A percentile compares a stretch with the other conserved stretches of the same genome.
Conservation (phyloP, 1,140 invertebrate genomes). For the Microvelia longipes region DNA sequence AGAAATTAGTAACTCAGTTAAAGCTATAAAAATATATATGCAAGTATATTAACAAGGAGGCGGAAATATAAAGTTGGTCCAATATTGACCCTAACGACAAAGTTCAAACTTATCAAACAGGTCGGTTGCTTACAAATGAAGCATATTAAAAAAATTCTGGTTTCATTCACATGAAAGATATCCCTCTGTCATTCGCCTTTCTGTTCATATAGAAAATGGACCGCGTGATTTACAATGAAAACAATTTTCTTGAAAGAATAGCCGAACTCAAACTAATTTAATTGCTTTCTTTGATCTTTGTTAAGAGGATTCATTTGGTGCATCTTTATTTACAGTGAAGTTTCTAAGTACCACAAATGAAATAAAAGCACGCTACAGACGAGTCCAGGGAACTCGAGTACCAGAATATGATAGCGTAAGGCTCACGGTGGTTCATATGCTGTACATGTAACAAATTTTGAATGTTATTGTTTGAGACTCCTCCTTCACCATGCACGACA, state of each 20-base stretch:
- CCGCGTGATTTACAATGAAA: no score
- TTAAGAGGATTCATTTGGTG: conserved; percentile 2
- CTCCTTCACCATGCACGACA: background rate
- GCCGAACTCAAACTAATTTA: conserved; percentile 9
- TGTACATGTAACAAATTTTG: background rate
- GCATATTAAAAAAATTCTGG: conserved; percentile 29
- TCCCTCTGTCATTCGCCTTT: conserved; percentile 26
- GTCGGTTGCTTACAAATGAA: conserved; percentile 26
- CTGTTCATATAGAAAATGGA: conserved; percentile 26
- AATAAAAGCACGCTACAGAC: background rate
- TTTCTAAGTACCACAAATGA: background rate
- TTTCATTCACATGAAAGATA: conserved; percentile 27
- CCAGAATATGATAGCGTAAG: conserved; percentile 8
- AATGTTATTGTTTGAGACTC: background rate
- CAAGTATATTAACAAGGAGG: conserved; percentile 33
- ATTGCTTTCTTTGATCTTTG: conserved; percentile 11
- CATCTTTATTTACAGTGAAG: background rate
- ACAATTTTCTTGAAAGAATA: conserved; percentile 13
- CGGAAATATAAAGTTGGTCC: conserved; percentile 7
- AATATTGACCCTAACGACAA: conserved; percentile 24
- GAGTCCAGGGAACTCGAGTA: background rate
- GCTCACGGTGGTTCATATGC: conserved; percentile 18
- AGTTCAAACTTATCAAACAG: conserved; percentile 25
- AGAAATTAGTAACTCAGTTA: conserved; percentile 28
- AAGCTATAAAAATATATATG: conserved; percentile 30